Conservation (phyloP, 2,888 invertebrate genomes). For the Mesoligia furuncula region DNA sequence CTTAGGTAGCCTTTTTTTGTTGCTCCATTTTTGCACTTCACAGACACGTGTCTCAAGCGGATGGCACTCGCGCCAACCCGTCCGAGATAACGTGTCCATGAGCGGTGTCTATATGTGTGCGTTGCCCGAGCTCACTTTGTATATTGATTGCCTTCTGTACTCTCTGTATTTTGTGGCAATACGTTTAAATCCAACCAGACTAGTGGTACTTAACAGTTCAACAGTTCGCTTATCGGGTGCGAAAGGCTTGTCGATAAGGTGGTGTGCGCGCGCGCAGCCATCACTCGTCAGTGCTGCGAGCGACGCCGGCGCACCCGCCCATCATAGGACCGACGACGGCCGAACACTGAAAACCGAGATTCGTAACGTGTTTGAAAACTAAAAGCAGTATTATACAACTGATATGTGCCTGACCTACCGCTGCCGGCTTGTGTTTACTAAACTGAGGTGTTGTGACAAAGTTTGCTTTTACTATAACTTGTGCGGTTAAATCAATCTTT, state of each 20-base stretch:
- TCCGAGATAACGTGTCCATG: too few species aligned
- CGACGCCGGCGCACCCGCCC: conserved; percentile 79
- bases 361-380: conserved; percentile 73
- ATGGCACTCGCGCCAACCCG: too few species aligned
- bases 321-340: conserved; percentile 54
- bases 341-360: conserved; percentile 61
- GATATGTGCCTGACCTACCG: conserved; percentile 78
- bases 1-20: too few species aligned
- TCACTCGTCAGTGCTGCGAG: conserved; percentile 82
- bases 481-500: conserved; percentile 69
- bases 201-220: conserved; percentile 71
- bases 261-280: conserved; percentile 76
- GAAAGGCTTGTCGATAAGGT: conserved; percentile 84
- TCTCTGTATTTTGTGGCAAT: too few species aligned
- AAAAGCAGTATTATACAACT: conserved; percentile 79
- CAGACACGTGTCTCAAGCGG: too few species aligned
- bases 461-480: conserved; percentile 76
- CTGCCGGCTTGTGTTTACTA: conserved; percentile 80
- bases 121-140: too few species aligned
- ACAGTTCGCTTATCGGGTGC: conserved; percentile 82
- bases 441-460: conserved; percentile 81
- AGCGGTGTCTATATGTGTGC: too few species aligned
- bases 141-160: too few species aligned
- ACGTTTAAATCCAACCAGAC: conserved; percentile 54
- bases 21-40: too few species aligned